Percentiles rank a stretch among this genome's conserved stretches.
These are phyloP conservation scores for Chloroceryle aenea DNA, from an alignment of 2,113 vertebrate genomes.

Conservation along the genomic window DNA sequence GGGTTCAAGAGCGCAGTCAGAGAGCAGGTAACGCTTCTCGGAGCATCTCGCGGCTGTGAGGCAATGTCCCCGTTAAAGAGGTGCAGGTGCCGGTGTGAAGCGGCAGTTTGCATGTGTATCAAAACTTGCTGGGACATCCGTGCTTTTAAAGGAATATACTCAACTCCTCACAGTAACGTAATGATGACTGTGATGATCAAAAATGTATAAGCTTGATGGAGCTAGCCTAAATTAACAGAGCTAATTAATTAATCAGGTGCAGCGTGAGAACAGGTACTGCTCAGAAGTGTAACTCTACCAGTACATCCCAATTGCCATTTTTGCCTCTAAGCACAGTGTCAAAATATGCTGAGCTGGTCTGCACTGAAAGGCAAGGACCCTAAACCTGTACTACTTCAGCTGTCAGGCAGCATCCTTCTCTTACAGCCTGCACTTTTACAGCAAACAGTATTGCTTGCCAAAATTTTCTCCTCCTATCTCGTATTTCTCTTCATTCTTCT, in stretches of 20 bases:
- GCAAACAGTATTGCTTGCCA: not conserved
- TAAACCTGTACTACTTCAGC: not conserved
- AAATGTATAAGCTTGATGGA: not conserved
- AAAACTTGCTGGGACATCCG: not conserved
- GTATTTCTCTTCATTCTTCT: not conserved
- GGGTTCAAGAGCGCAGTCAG: not conserved
- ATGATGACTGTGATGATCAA: not conserved
- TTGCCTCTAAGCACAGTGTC: not conserved
- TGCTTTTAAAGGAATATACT: not conserved
- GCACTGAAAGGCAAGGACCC: not conserved
- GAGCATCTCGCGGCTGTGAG: not conserved
- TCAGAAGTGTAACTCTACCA: not conserved
- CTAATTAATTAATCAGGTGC: not conserved
- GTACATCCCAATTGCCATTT: not conserved
- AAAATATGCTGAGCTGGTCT: not conserved
- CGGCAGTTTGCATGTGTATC: not conserved
- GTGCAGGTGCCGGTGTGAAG: not conserved
- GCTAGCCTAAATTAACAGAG: not conserved
- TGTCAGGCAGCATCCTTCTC: not conserved
- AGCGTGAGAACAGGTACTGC: not conserved
- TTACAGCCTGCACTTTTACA: not conserved
- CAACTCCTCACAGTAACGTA: not conserved
- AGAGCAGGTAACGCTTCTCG: not conserved
- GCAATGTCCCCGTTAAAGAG: not conserved
- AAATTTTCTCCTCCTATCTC: not conserved